Conservation (phyloP, 2,888 invertebrate genomes). For the Trichopoda pennipes region DNA sequence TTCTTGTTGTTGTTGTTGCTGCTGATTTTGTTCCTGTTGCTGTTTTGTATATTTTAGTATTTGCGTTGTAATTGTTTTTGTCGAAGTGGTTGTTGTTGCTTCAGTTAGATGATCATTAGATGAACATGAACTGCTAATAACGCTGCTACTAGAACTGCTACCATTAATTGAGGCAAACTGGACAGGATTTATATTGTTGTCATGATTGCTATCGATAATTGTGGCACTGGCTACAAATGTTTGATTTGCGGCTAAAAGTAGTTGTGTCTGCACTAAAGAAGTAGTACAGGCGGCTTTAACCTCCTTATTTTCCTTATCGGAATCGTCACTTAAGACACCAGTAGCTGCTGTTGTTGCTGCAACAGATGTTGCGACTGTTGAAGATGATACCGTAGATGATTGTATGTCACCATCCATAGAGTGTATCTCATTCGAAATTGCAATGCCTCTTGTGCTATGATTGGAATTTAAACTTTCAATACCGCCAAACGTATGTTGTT, state of each 20-base stretch:
- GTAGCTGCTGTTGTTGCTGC: constrained; percentile 9
- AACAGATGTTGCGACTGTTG: constrained; percentile 60
- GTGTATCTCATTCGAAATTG: constrained; percentile 53
- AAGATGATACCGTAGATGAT: constrained; percentile 76
- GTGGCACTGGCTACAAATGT: constrained; percentile 50
- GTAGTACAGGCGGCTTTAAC: constrained; percentile 70
- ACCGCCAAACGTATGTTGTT: constrained; percentile 54
- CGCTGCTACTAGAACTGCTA: constrained; percentile 75
- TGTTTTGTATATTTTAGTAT: constrained; percentile 70
- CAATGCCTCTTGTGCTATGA: constrained; percentile 60
- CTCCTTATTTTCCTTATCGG: constrained; percentile 80
- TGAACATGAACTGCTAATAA: constrained; percentile 73
- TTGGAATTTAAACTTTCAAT: constrained; percentile 67
- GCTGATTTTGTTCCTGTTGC: constrained; percentile 61
- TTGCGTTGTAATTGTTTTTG: constrained; percentile 75
- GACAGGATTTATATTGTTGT: constrained; percentile 10
- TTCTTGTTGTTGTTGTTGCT: no score
- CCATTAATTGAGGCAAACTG: constrained; percentile 48
- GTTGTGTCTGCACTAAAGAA: constrained; percentile 56
- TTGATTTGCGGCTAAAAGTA: constrained; percentile 54
- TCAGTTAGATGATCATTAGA: constrained; percentile 72
- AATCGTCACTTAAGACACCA: constrained; percentile 75
- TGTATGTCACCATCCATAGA: constrained; percentile 73
- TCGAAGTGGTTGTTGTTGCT: constrained; percentile 73
- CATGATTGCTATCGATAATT: constrained; percentile 38